phyloP scores from a whole-genome alignment of 2,797 vertebrate species.

The Oreonectes daqikongensis region DNA sequence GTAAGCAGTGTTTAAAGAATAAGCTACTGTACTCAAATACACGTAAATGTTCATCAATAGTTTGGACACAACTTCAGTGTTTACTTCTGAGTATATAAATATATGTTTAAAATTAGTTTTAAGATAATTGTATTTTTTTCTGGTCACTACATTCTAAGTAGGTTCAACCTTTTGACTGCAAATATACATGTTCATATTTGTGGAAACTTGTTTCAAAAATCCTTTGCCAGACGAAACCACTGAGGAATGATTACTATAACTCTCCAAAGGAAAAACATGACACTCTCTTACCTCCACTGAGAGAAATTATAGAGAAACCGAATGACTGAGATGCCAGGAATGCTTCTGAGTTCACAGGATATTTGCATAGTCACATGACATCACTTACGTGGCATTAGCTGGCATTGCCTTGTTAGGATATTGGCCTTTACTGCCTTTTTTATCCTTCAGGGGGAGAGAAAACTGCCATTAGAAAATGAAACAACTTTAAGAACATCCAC shows the following conservation, averaged over 20 bases:
- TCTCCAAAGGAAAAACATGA: not conserved
- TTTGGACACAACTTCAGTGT: too few species aligned
- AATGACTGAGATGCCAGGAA: slow-evolving; percentile 30
- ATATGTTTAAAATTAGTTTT: too few species aligned
- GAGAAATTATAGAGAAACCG: not conserved
- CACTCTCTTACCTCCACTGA: not conserved
- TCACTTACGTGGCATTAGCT: not conserved
- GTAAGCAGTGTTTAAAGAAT: too few species aligned
- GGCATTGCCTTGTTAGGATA: too few species aligned
- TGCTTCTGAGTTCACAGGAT: not conserved
- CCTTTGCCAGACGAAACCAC: not conserved
- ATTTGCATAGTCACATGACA: slow-evolving; percentile 7
- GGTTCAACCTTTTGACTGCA: not conserved
- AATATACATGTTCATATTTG: not conserved
- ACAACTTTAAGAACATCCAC: too few species aligned
- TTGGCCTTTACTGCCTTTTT: too few species aligned
- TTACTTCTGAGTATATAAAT: too few species aligned
- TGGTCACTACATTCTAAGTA: not conserved
- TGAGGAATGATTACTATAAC: not conserved
- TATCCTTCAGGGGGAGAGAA: too few species aligned
- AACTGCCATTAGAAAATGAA: too few species aligned
- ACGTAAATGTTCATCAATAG: too few species aligned
- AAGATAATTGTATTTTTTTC: too few species aligned
- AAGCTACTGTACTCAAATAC: too few species aligned
- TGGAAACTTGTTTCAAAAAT: not conserved